Evolutionary conservation across 2,888 invertebrate genomes (phyloP).

Genomic region (Diaphora mendica): DNA sequence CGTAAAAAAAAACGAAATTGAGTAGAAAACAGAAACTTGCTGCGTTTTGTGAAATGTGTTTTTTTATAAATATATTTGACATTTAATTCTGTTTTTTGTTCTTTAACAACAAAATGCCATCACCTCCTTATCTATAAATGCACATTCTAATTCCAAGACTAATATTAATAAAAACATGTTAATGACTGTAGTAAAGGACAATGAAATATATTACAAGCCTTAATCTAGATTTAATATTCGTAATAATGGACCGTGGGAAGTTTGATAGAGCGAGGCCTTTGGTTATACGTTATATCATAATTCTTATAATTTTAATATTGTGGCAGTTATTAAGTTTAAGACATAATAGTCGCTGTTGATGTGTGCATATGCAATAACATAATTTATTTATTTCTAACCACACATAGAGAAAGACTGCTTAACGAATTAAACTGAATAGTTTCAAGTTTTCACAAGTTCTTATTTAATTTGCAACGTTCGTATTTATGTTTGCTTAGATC

Average conservation of each 20-base stretch:
- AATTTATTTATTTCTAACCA: too few relatives aligned
- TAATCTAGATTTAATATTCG: conserved; percentile 35
- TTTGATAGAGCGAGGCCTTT: conserved; percentile 4
- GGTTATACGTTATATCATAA: neutral
- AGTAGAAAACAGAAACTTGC: neutral
- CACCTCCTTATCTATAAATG: neutral
- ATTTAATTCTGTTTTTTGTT: neutral
- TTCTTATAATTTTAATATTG: neutral
- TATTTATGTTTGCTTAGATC: too few relatives aligned
- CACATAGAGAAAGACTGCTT: too few relatives aligned
- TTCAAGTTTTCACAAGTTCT: neutral
- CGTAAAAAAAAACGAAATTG: neutral
- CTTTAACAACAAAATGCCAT: neutral
- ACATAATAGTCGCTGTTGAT: neutral
- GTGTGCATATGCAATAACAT: neutral
- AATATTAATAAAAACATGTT: neutral
- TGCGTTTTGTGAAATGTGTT: neutral
- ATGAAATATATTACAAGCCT: conserved; percentile 30
- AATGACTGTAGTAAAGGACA: conserved; percentile 22
- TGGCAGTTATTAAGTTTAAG: neutral
- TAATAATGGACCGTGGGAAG: conserved; percentile 40
- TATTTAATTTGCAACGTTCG: neutral
- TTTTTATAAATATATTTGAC: too few relatives aligned
- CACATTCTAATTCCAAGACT: neutral
- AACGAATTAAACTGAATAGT: too few relatives aligned